Conservation (phyloP, 2,888 invertebrate species). For the Anticlea derivata region DNA sequence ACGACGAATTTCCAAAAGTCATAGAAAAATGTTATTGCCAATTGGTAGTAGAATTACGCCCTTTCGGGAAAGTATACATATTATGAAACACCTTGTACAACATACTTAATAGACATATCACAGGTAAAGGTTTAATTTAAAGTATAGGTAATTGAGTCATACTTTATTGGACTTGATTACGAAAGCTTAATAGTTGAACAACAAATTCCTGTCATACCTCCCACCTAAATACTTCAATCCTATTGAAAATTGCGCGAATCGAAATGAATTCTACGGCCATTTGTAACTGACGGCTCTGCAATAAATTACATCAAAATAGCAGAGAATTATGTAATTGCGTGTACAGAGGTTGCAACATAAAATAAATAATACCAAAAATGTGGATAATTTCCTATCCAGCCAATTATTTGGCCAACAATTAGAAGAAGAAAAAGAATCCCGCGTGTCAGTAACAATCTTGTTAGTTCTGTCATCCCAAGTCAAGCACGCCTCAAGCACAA, state of each 20-base stretch:
- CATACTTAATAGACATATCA: constrained; percentile 8
- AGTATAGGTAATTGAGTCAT: constrained; percentile 20
- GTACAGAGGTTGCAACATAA: constrained; percentile 8
- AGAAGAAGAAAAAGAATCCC: no score
- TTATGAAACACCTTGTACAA: no score
- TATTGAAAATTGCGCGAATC: constrained; percentile 26
- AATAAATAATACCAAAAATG: not conserved
- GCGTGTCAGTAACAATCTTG: no score
- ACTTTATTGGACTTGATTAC: constrained; percentile 19
- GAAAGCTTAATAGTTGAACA: constrained; percentile 12
- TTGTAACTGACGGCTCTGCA: constrained; percentile 31
- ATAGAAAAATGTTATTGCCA: no score
- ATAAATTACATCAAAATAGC: constrained; percentile 32
- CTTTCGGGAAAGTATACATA: no score
- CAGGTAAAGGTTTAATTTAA: not conserved
- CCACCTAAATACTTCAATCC: constrained; percentile 23
- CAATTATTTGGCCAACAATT: no score
- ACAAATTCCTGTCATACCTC: constrained; percentile 23
- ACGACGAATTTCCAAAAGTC: no score
- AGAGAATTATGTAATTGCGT: constrained; percentile 27
- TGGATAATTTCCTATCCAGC: no score
- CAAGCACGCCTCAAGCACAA: no score
- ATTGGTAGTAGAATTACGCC: no score
- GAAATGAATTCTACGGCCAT: constrained; percentile 25
- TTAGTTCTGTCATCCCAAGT: no score